Conservation (phyloP, 2,888 invertebrate genomes). For the Rotaria macrura region DNA sequence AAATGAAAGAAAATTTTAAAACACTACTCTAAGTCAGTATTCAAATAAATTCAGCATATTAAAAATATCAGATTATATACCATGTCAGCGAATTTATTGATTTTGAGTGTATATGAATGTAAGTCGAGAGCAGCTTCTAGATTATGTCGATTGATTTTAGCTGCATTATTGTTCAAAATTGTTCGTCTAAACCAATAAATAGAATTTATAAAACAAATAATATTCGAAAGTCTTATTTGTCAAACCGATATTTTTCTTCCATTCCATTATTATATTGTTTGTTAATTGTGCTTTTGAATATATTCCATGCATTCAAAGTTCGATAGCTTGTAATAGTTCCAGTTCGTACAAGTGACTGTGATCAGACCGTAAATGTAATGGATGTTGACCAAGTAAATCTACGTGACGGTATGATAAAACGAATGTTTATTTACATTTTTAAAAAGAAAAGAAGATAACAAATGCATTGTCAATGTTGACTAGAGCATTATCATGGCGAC, state of each 20-base stretch:
- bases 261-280: neutral
- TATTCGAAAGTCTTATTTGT: no score
- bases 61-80: conserved; percentile 47
- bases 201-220: neutral
- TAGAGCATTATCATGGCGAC: no score
- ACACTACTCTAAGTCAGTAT: neutral
- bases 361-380: no score
- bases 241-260: neutral
- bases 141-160: conserved; percentile 39
- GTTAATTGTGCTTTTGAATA: neutral
- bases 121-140: conserved; percentile 39
- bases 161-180: neutral
- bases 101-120: conserved; percentile 39
- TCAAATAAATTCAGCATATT: no score
- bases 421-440: no score
- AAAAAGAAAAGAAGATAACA: no score
- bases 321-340: no score
- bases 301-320: neutral
- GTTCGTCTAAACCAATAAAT: neutral
- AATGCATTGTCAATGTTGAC: no score
- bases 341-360: no score
- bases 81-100: conserved; percentile 51
- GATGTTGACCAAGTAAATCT: no score
- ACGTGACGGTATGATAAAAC: no score
- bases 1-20: neutral